Evolutionary conservation across 2,797 vertebrate genomes (phyloP), one percentile per base, ranked within the genome.

Genomic region (Arremon aurantiirostris): DNA sequence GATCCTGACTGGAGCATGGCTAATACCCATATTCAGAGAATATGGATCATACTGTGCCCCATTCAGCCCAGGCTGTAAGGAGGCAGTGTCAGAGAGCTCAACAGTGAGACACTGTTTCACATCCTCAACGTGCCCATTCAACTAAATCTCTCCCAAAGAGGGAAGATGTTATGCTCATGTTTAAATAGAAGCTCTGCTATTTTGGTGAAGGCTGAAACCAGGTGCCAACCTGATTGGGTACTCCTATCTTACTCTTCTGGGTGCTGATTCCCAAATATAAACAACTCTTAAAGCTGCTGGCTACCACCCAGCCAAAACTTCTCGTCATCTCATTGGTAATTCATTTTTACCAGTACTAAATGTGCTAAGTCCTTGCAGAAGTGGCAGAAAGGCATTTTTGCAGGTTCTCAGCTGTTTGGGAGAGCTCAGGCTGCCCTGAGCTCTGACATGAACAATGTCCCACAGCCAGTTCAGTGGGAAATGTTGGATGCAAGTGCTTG

Each of bases 1-100:
- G 86, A 90, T 91, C 65, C 72, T 57, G 79, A 26, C 84, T 69
- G 79, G 61, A 92, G 82, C 79, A 46, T 46, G 93, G 94, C 93
- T 97, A 97, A 95, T 97, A 91, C 91, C 82, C 96, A 92, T 35
- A 57, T 35, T 26, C 56, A 94, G 92, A 89, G 87, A 79, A 42
- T 73, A 82, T 82, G 53, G 60, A 50, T 91, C 89, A 77, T 72
- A 93, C 92, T 95, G 91, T 72, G 89, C 63, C 75, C 70, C 80
- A 90, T 91, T 97, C 94, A 96, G 80, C 11, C 2, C 85, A 66
- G 28, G 86, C 82, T 96, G 46, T 86, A 37, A 95, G 89, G 80
- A 94, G 63, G 79, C 91, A 94, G 87, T 89, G 85, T 91, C 82
- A 64, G 12, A 60, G 77, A 82, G 21, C 68, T 65, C 86, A 90